Percentiles rank a stretch among this genome's conserved stretches.
These are phyloP conservation scores for Fabriciana adippe DNA, from an alignment of 2,888 invertebrate species.

Conservation along the genomic window DNA sequence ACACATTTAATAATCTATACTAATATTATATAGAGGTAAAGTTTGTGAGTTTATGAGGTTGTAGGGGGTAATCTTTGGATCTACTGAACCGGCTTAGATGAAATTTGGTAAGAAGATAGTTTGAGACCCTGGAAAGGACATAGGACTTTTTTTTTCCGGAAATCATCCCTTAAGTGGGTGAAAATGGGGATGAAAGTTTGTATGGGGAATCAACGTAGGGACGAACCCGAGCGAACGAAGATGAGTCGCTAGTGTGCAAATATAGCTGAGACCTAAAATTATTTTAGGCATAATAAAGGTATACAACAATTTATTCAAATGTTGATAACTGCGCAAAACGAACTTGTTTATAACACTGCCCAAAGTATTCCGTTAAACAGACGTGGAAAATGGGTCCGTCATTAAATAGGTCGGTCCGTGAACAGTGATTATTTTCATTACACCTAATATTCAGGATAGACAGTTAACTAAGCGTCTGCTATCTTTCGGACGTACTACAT, in stretches of 20 bases:
- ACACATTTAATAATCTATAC: too few species aligned
- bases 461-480: constrained; percentile 39
- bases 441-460: constrained; percentile 45
- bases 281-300: neutral
- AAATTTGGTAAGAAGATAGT: too few species aligned
- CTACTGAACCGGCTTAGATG: too few species aligned
- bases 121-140: too few species aligned
- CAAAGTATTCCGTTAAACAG: constrained; percentile 39
- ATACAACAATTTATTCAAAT: neutral
- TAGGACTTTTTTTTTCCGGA: too few species aligned
- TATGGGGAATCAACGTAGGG: too few species aligned
- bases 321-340: neutral
- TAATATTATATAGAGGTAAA: too few species aligned
- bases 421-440: constrained; percentile 48
- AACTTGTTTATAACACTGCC: constrained; percentile 41
- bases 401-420: constrained; percentile 44
- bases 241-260: neutral
- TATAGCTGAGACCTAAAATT: constrained; percentile 6
- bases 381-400: constrained; percentile 45
- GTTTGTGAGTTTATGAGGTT: too few species aligned
- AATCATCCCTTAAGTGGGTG: too few species aligned
- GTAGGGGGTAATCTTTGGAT: too few species aligned
- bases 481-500: constrained; percentile 3
- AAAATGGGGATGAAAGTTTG: too few species aligned
- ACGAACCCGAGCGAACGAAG: too few species aligned